Evolutionary conservation across 2,113 vertebrate genomes (phyloP), one percentile per base, ranked within the genome.

Genomic region (Pseudopodoces humilis): DNA sequence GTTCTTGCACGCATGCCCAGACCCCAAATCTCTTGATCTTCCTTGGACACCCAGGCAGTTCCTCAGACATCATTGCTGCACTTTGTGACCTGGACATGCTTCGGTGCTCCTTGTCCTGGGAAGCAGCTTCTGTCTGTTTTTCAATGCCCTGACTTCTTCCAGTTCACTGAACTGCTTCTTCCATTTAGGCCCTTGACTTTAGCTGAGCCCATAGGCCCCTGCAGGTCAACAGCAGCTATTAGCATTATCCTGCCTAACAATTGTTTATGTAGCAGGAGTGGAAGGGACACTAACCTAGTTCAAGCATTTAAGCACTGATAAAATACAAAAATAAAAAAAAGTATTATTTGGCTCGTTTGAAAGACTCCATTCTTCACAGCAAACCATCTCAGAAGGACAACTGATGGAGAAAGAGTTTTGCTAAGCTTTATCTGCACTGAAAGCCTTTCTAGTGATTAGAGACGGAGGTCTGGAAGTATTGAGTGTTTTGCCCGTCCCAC

Each of bases 1-100:
- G 27, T 64, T 80, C 50, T 46, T 13, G 7, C 0, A 8, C 0
- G 3, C 7, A 53, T 0, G 0, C 39, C 71, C 31, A 65, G 50
- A 89, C 22, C 37, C 37, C n/a, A 52, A 24, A 31, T 18, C 20
- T 62, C 18, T 72, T 76, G 33, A 43, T 69, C 27, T 52, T 75
- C 28, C 58, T 37, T 87, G 70, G 58, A 53, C 49, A 80, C 49
- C 25, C 60, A 50, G 37, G 39, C 55, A 62, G 19, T 2, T 68
- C 46, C 47, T 89, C 52, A 74, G 77, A 64, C 37, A 56, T 50
- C 49, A 14, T 30, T 52, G 59, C 53, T 58, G 37, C 1, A 3
- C 24, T 80, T 58, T 43, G n/a, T 33, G 59, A 71, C 43, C 46
- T 35, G 76, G 47, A 44, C 2, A 4, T 64, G 35, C 35, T 80